phyloP scores from a whole-genome alignment of 2,888 invertebrate genomes.

The Hyposoter didymator region DNA sequence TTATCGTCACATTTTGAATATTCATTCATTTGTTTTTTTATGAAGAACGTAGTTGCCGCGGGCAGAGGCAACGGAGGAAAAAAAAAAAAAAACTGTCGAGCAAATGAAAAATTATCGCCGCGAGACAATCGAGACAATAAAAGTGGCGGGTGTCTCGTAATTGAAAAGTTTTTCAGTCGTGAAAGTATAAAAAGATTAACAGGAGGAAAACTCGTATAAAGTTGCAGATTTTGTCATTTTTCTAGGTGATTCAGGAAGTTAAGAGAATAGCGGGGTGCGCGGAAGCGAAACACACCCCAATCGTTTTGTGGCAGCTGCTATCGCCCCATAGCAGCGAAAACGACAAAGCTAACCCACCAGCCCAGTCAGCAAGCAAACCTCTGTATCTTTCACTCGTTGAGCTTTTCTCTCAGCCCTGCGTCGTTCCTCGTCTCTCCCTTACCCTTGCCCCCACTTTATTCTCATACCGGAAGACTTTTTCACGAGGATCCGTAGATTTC shows the following conservation, averaged over 20 bases:
- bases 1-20: slow-evolving; percentile 7
- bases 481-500: slow-evolving; percentile 69
- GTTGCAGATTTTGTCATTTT: slow-evolving; percentile 16
- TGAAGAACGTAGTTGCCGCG: no score
- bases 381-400: slow-evolving; percentile 38
- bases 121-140: background rate
- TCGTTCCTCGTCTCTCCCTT: background rate
- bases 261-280: background rate
- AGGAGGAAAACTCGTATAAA: background rate
- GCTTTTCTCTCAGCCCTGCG: slow-evolving; percentile 25
- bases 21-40: background rate
- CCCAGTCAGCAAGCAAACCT: slow-evolving; percentile 25
- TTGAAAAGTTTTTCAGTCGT: background rate
- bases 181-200: background rate
- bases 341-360: slow-evolving; percentile 33
- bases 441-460: slow-evolving; percentile 32
- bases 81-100: background rate
- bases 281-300: slow-evolving; percentile 32
- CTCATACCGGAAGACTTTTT: slow-evolving; percentile 69
- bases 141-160: background rate
- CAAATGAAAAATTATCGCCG: slow-evolving; percentile 10
- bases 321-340: slow-evolving; percentile 64
- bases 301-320: slow-evolving; percentile 57
- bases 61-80: background rate
- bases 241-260: slow-evolving; percentile 35